These are phyloP conservation scores for Felis catus DNA, from an alignment of 2,113 vertebrate species.

Conservation along the genomic window F.catus_Fca126_mat1.0 CM031417.1:4818001-4818500, in stretches of 20 bases:
- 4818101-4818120: background rate
- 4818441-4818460: background rate
- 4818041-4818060: background rate
- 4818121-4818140: background rate
- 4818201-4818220: background rate
- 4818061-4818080: background rate
- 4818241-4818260: background rate
- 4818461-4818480: background rate
- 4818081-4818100: background rate
- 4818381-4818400: background rate
- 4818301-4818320: background rate
- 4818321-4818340: constrained; percentile 3
- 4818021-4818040: background rate
- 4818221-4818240: background rate
- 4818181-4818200: background rate
- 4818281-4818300: background rate
- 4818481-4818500: constrained; percentile 14
- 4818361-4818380: background rate
- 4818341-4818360: background rate
- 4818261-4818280: background rate
- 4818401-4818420: background rate
- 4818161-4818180: background rate
- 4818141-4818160: background rate
- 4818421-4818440: background rate
- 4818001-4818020: background rate